Percentiles rank a stretch among this genome's conserved stretches.
These are phyloP conservation scores for Baryphthengus martii DNA, from an alignment of 2,113 vertebrate genomes.

Conservation along the genomic window DNA sequence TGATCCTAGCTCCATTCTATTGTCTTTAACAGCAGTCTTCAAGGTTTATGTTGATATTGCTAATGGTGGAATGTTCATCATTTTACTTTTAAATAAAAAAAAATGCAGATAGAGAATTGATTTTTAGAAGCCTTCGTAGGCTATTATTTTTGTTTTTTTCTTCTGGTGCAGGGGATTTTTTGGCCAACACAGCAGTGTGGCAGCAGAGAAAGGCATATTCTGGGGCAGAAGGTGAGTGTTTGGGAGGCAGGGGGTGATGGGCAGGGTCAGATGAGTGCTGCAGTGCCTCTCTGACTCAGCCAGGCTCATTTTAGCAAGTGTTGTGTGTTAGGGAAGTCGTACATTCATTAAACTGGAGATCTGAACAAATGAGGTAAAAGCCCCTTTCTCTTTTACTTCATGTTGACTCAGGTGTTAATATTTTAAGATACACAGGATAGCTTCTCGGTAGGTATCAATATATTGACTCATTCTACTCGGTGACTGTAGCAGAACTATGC, in stretches of 20 bases:
- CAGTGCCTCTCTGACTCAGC: neutral
- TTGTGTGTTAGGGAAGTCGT: neutral
- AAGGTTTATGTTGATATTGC: neutral
- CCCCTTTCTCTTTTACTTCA: neutral
- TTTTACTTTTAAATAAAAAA: neutral
- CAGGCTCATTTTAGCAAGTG: neutral
- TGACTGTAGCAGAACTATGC: neutral
- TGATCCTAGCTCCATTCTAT: neutral
- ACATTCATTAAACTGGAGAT: neutral
- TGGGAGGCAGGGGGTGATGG: neutral
- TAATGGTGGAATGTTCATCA: neutral
- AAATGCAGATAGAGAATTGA: neutral
- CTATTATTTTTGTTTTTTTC: neutral
- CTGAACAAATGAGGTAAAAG: neutral
- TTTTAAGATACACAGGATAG: neutral
- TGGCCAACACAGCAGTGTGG: neutral
- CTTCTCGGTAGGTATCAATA: conserved; percentile 20
- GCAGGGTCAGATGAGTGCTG: neutral
- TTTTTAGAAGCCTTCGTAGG: neutral
- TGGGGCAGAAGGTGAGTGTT: neutral
- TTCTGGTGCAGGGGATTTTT: neutral
- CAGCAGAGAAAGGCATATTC: neutral
- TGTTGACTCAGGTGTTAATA: neutral
- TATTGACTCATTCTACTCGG: conserved; percentile 4
- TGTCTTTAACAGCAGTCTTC: neutral